Conservation (phyloP, 2,888 invertebrate genomes). For the Phytoseiulus persimilis region DNA sequence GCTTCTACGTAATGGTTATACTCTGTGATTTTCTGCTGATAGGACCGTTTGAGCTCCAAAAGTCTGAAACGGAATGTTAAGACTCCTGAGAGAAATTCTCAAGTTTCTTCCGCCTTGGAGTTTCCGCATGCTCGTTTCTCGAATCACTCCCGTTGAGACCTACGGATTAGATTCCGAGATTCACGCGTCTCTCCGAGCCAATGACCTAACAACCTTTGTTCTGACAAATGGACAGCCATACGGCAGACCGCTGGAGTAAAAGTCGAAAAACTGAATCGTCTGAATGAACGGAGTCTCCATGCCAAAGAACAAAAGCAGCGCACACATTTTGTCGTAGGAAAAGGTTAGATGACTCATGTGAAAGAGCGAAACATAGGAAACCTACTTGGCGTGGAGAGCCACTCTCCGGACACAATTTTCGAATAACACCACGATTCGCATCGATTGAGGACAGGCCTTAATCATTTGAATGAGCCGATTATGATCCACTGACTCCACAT, state of each 20-base stretch:
- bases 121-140: background rate
- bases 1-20: conserved; percentile 29
- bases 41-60: conserved; percentile 19
- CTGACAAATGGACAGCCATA: background rate
- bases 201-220: background rate
- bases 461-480: conserved; percentile 83
- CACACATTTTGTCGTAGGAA: background rate
- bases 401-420: conserved; percentile 92
- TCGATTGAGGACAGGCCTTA: conserved; percentile 73
- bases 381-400: conserved; percentile 82
- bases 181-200: background rate
- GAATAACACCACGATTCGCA: conserved; percentile 92
- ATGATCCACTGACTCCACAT: conserved; percentile 90
- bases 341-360: background rate
- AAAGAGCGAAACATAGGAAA: conserved; percentile 49
- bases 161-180: background rate
- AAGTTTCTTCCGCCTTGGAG: background rate
- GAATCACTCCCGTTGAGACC: background rate
- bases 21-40: conserved; percentile 27
- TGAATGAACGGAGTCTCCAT: background rate
- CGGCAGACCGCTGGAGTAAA: background rate
- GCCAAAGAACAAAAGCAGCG: background rate
- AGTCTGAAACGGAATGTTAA: conserved; percentile 7
- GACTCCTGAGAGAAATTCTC: background rate
- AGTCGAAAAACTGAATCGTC: background rate